phyloP scores from a whole-genome alignment of 1,140 invertebrate species.

The Drosophila nigromelanica region DNA sequence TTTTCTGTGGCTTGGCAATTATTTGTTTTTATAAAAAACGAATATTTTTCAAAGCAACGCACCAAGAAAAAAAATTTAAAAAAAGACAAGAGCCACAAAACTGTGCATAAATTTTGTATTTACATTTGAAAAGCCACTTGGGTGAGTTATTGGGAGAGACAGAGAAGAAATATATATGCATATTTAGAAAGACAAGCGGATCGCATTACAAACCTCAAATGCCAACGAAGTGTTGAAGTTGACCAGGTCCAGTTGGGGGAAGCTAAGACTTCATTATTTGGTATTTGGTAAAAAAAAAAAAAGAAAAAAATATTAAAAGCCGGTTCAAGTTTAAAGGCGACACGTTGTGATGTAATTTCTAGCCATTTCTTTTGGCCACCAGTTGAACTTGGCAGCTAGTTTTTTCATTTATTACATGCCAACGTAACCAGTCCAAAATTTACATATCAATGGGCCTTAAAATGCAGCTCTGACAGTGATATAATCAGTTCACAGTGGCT shows the following conservation, averaged over 20 bases:
- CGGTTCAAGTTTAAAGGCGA: constrained; percentile 63
- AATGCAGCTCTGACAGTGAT: constrained; percentile 48
- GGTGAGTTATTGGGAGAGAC: background rate
- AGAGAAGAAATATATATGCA: background rate
- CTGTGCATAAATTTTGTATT: constrained; percentile 62
- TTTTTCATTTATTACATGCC: constrained; percentile 20
- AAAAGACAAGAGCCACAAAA: constrained; percentile 50
- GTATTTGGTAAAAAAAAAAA: background rate
- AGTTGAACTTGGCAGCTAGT: constrained; percentile 62
- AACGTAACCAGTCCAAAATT: constrained; percentile 53
- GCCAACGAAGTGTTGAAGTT: constrained; percentile 15
- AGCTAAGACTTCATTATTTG: background rate
- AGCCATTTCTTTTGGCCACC: constrained; percentile 61
- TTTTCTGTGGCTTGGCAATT: constrained; percentile 36
- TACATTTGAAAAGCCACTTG: constrained; percentile 22
- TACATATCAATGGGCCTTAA: constrained; percentile 65
- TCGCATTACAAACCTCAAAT: constrained; percentile 19
- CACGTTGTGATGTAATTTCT: constrained; percentile 65
- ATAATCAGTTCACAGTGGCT: constrained; percentile 62
- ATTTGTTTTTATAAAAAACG: constrained; percentile 39
- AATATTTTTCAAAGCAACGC: constrained; percentile 24
- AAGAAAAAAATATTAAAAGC: constrained; percentile 1
- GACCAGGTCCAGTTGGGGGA: background rate
- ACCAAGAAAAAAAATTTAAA: constrained; percentile 1
- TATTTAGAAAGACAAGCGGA: background rate